Evolutionary conservation across 2,113 vertebrate genomes (phyloP).

Genomic region (Chionomys nivalis): DNA sequence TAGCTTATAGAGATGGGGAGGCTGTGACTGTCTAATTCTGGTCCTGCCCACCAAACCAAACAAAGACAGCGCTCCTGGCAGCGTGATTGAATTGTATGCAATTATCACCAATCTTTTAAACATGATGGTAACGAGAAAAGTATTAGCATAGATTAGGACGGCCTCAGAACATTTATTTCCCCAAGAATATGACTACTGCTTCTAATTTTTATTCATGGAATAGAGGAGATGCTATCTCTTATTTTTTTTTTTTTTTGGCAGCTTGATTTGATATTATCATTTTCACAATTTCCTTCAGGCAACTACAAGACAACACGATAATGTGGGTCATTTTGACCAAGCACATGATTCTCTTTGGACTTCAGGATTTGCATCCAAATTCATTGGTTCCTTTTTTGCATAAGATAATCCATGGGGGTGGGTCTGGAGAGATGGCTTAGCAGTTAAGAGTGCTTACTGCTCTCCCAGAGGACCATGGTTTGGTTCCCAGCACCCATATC

Average conservation of each 20-base stretch:
- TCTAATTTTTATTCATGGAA: slow-evolving; percentile 47
- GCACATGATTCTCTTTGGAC: slow-evolving; percentile 26
- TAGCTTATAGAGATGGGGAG: slow-evolving; percentile 68
- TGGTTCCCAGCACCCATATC: not conserved
- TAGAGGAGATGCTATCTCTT: not conserved
- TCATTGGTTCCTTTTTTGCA: slow-evolving; percentile 63
- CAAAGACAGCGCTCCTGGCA: slow-evolving; percentile 45
- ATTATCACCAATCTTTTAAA: slow-evolving; percentile 75
- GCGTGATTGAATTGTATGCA: slow-evolving; percentile 53
- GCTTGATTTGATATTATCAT: not conserved
- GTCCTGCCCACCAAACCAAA: slow-evolving; percentile 63
- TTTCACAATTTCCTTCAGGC: not conserved
- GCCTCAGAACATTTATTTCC: slow-evolving; percentile 57
- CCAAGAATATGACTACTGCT: not conserved
- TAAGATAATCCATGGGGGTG: slow-evolving; percentile 50
- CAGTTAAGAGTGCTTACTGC: not conserved
- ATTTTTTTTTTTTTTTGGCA: not conserved
- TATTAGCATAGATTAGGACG: slow-evolving; percentile 61
- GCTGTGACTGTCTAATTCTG: slow-evolving; percentile 54
- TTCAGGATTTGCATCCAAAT: slow-evolving; percentile 65
- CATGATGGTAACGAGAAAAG: slow-evolving; percentile 70
- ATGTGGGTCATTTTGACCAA: not conserved
- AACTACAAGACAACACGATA: not conserved
- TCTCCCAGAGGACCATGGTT: not conserved
- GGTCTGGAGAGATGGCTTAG: not conserved